These are phyloP conservation scores for Lichenostomus cassidix DNA, from an alignment of 2,113 vertebrate species.

Conservation along the genomic window DNA sequence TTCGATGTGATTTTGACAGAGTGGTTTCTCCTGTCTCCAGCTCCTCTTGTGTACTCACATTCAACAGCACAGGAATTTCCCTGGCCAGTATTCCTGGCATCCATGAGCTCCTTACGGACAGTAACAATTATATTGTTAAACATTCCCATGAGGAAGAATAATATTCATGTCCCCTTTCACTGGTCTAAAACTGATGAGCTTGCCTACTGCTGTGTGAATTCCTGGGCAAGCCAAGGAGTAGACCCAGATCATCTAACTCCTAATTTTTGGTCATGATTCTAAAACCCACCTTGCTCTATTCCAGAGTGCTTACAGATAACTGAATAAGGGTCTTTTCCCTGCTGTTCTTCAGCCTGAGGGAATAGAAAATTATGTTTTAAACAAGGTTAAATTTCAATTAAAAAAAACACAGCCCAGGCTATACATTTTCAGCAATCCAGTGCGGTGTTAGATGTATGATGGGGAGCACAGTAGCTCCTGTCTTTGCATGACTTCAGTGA, in stretches of 20 bases:
- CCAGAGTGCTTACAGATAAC: background rate
- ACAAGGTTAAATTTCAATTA: background rate
- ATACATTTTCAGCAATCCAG: background rate
- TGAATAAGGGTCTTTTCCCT: background rate
- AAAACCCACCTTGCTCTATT: background rate
- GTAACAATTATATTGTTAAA: slow-evolving; percentile 15
- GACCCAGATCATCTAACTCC: background rate
- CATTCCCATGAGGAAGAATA: background rate
- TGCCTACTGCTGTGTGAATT: background rate
- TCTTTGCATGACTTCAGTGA: background rate
- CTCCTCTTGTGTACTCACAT: background rate
- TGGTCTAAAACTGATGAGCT: background rate
- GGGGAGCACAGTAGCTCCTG: background rate
- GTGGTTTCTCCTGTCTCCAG: background rate
- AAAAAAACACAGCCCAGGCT: background rate
- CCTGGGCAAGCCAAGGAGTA: background rate
- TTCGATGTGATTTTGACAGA: background rate
- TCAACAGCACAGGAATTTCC: slow-evolving; percentile 13
- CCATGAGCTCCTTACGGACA: background rate
- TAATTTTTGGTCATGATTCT: background rate
- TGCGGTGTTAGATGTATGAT: background rate
- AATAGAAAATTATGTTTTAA: background rate
- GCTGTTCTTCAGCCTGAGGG: background rate
- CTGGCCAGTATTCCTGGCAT: slow-evolving; percentile 25
- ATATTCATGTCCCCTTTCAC: background rate